Base-by-base conservation (phyloP, 2,797 vertebrate species). In the Pangasius larnaudii region DNA sequence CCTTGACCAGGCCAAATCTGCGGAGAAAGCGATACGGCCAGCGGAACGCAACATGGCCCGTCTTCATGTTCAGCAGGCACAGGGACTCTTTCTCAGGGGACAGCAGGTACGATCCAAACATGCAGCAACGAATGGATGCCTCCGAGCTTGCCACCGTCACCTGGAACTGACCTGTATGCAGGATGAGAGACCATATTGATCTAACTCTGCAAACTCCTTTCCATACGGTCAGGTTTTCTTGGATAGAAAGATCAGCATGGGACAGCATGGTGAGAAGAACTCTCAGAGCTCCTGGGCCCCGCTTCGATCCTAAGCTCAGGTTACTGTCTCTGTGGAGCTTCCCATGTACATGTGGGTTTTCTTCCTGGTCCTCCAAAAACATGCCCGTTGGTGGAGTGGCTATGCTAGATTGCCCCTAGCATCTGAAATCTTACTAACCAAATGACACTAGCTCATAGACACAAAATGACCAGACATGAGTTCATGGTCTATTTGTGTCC, bases 1-100 rank as follows among this genome's bases (percentile, higher is more conserved):
- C 98, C 97, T 97, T 96, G 88, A 97, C 94, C 16, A 95, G 95
- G 90, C 97, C 97, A 49, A 97, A 98, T 92, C 97, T 97, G 59
- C 98, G 96, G 56, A 99, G 92, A 81, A 96, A 94, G 13, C 71
- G 88, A 88, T 98, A 99, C 0, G 97, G 97, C 98, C 98, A 99
- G 88, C 84, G 84, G 85, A 96, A 96, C 89, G 97, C 89, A 5
- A 91, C 22, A 61, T 95, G 91, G 1, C 75, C 91, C 0, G 94
- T 92, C 1, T 92, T 88, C 0, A 89, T 67, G 42, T 95, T 94
- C 46, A 95, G 94, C 89, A 99, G 93, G 0, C 58, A 89, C 87
- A 98, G 85, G 83, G 93, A 91, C 0, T 97, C 96, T n/a, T 89
- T 87, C 53, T 95, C 93, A 77, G 93, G 91, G 0, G 94, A 95